These are phyloP conservation scores for Tenthredo mesomela DNA, from an alignment of 2,888 invertebrate genomes.

Conservation along the genomic window DNA sequence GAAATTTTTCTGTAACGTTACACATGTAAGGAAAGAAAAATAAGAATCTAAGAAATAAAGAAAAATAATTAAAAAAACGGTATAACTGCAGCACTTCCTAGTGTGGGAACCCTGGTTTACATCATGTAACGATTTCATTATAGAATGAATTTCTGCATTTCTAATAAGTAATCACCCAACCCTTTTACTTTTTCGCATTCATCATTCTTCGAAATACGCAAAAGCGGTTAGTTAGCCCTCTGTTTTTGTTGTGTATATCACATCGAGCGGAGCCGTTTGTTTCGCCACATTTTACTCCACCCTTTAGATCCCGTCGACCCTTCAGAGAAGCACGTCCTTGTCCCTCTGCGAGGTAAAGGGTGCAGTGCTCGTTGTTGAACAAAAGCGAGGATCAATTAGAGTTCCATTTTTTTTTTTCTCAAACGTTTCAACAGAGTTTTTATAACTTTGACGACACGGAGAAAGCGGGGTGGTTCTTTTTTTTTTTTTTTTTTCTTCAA, in stretches of 20 bases:
- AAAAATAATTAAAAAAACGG: background rate
- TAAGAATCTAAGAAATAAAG: background rate
- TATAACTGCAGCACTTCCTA: background rate
- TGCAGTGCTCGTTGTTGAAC: background rate
- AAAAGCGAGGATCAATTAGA: slow-evolving; percentile 15
- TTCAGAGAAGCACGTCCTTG: background rate
- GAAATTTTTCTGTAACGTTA: background rate
- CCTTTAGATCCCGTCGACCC: slow-evolving; percentile 19
- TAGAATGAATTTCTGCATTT: background rate
- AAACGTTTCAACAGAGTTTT: background rate
- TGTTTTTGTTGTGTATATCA: slow-evolving; percentile 2
- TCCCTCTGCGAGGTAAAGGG: background rate
- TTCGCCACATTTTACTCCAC: slow-evolving; percentile 18
- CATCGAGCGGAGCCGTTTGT: background rate
- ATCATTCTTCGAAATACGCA: background rate
- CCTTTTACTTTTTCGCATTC: background rate
- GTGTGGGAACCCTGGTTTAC: background rate
- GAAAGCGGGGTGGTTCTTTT: background rate
- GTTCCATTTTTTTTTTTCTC: background rate
- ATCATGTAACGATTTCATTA: background rate
- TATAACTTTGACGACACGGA: background rate
- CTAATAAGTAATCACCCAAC: too few species aligned
- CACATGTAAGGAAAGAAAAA: background rate
- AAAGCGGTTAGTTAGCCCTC: background rate
- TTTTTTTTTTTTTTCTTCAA: background rate